Conservation (phyloP, 1,140 invertebrate genomes). For the Macrobrachium rosenbergii region DNA sequence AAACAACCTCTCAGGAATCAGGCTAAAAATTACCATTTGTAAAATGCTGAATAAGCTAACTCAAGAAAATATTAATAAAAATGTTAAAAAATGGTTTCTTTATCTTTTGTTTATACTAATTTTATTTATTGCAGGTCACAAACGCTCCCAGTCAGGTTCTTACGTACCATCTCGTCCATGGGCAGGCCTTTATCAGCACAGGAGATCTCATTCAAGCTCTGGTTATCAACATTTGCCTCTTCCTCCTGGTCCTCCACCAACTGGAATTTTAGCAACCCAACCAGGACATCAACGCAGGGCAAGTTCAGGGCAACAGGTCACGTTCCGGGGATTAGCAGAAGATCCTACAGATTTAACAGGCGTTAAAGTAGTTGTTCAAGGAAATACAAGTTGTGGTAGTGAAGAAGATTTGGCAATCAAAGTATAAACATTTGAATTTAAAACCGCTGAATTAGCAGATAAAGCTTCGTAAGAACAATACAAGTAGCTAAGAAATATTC, state of each 20-base stretch:
- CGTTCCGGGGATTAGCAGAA: conserved; percentile 33
- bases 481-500: too few relatives aligned
- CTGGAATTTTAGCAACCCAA: conserved; percentile 36
- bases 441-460: too few relatives aligned
- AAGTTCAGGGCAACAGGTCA: conserved; percentile 62
- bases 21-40: too few relatives aligned
- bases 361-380: conserved; percentile 40
- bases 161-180: conserved; percentile 56
- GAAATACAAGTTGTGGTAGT: conserved; percentile 27
- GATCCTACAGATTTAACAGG: conserved; percentile 40
- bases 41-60: too few relatives aligned
- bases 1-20: too few relatives aligned
- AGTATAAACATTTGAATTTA: conserved; percentile 7
- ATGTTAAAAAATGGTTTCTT: too few relatives aligned
- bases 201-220: conserved; percentile 62
- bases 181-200: conserved; percentile 58
- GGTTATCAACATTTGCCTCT: conserved; percentile 58
- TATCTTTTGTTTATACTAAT: too few relatives aligned
- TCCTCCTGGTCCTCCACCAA: conserved; percentile 32
- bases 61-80: too few relatives aligned
- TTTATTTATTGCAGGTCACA: conserved; percentile 48
- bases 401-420: conserved; percentile 53
- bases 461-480: too few relatives aligned
- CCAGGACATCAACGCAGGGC: conserved; percentile 57
- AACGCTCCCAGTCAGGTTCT: conserved; percentile 62